Evolutionary conservation across 2,888 invertebrate species (phyloP), one percentile per base, ranked within the genome.

Genomic region (Eudasyphora cyanicolor): DNA sequence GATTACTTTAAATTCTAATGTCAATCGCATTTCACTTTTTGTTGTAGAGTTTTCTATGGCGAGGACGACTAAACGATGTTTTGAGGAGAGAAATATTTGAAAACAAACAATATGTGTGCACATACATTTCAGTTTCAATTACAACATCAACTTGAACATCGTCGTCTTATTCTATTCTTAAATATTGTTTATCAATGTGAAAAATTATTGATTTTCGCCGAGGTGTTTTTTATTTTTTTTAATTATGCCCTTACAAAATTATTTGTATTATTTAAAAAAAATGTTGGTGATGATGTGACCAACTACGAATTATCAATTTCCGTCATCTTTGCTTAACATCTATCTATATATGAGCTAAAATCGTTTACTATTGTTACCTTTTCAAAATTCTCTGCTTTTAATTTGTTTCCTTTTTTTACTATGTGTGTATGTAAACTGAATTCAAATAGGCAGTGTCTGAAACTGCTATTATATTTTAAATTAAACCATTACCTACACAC

Each of bases 21-120:
- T 45, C 3, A 60, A 62, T 42, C n/a, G n/a, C 21, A 42, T 42
- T 51, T 21, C 21, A 67, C 67, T 19, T 29, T 8, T 12, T 27
- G 14, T 70, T 24, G 27, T 73, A 89, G 90, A 32, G 87, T 90
- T 27, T 90, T 88, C 79, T 90, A 90, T 84, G 90, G 90, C 76
- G 90, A 90, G 79, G 87, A 87, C 76, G 86, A 86, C 8, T 87
- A 87, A 86, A 79, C 62, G 80, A 73, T 79, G 75, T 82, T 77
- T 67, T 42, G 21, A 67, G 42, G 67, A 67, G 42, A 67, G 71
- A 75, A 45, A 64, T 81, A n/a, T 73, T 57, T 42, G 32, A 71
- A 45, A 45, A n/a, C 3, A 45, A 45, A 75, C 77, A 57, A 24
- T 29, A 60, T 73, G 64, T 35, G 38, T 77, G 71, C 84, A 62